These are phyloP conservation scores for Ernsta delagoae DNA, from an alignment of 2,888 invertebrate species.

Conservation along the genomic window DNA sequence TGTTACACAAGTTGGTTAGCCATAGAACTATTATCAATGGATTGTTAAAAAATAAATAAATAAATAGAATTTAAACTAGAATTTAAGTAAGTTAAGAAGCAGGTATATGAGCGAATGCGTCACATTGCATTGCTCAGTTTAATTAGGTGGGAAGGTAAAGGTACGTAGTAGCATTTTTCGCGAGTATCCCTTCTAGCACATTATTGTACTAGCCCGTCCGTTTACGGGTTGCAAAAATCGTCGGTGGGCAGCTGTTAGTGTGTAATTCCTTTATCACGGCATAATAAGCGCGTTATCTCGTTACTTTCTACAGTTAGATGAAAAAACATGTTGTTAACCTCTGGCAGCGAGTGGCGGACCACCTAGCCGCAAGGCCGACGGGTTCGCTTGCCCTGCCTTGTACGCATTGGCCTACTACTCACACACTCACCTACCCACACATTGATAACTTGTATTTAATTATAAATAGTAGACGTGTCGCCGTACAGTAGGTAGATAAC, in stretches of 20 bases:
- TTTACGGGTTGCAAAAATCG: conserved; percentile 5
- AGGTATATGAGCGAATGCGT: too few relatives aligned
- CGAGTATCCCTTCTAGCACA: too few relatives aligned
- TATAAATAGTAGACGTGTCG: conserved; percentile 23
- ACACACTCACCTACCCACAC: conserved; percentile 34
- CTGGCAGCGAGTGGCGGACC: conserved; percentile 76
- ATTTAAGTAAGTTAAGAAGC: too few relatives aligned
- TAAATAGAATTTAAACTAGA: too few relatives aligned
- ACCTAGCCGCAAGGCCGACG: conserved; percentile 66
- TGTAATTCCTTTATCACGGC: conserved; percentile 56
- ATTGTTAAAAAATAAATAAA: too few relatives aligned
- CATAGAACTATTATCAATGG: too few relatives aligned
- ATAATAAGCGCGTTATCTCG: conserved; percentile 60
- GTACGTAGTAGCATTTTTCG: too few relatives aligned
- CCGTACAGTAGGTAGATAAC: background rate
- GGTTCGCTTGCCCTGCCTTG: conserved; percentile 59
- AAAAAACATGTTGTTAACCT: conserved; percentile 81
- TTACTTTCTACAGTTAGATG: conserved; percentile 83
- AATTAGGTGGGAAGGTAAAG: too few relatives aligned
- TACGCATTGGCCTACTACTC: conserved; percentile 44
- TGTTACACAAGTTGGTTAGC: too few relatives aligned
- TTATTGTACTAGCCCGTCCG: background rate
- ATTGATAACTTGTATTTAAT: conserved; percentile 28
- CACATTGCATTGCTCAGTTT: too few relatives aligned
- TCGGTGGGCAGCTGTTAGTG: conserved; percentile 24